A percentile compares a stretch with the other conserved stretches of the same genome.
Conservation (phyloP, 1,140 invertebrate genomes). For the Stegodyphus dumicola region DNA sequence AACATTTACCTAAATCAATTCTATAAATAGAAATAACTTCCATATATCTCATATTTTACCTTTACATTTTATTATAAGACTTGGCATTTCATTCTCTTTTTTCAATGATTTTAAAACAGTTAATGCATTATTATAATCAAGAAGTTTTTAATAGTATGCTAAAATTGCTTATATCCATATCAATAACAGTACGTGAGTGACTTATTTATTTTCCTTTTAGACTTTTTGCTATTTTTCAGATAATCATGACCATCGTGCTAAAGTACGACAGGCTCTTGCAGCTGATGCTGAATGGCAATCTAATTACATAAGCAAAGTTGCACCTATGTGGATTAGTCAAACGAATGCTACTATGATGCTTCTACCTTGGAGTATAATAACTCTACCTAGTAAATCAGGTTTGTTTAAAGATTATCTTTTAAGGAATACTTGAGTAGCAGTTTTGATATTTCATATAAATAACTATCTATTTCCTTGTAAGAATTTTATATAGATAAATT, state of each 20-base stretch:
- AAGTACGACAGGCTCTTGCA: conserved; percentile 66
- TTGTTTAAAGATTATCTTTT: background rate
- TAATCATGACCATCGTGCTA: conserved; percentile 65
- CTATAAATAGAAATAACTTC: background rate
- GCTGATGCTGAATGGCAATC: conserved; percentile 65
- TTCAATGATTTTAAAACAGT: too few species aligned
- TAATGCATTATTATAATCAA: too few species aligned
- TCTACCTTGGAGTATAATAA: conserved; percentile 63
- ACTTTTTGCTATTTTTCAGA: conserved; percentile 63
- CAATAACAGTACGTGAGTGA: too few species aligned
- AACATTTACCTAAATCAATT: background rate
- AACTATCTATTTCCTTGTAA: too few species aligned
- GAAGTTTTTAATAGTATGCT: too few species aligned
- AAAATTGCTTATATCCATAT: too few species aligned
- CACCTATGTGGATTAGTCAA: conserved; percentile 65
- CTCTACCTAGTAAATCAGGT: conserved; percentile 59
- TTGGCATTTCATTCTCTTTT: too few species aligned
- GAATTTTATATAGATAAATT: too few species aligned
- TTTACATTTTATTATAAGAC: background rate
- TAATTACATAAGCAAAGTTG: conserved; percentile 65
- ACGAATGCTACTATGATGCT: conserved; percentile 65
- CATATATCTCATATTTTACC: too few species aligned
- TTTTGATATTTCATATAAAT: too few species aligned
- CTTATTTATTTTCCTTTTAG: background rate
- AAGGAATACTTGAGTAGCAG: too few species aligned